Evolutionary conservation across 2,113 vertebrate genomes (phyloP).

Genomic region (Alaudala cheleensis): DNA sequence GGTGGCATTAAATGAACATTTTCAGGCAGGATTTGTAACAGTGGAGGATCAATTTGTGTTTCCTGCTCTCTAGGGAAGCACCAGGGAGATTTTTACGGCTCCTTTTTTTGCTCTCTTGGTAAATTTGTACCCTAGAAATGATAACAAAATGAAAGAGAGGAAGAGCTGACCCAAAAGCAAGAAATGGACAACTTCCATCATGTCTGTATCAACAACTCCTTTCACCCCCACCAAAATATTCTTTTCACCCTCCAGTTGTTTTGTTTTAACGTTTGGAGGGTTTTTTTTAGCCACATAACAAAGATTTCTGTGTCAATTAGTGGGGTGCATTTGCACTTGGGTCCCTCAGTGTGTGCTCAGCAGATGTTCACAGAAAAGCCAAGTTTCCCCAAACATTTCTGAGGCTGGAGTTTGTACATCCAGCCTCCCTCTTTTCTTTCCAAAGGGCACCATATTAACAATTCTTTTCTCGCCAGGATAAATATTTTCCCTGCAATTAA

Average conservation of each 20-base stretch:
- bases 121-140: rapidly evolving
- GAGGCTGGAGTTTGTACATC: conserved; percentile 71
- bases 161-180: background rate
- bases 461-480: conserved; percentile 75
- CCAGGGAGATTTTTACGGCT: rapidly evolving
- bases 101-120: background rate
- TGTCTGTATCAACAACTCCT: background rate
- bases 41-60: rapidly evolving
- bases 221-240: background rate
- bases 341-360: conserved; percentile 52
- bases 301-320: conserved; percentile 29
- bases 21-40: no score
- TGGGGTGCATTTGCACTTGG: conserved; percentile 13
- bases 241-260: background rate
- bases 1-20: background rate
- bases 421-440: conserved; percentile 70
- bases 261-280: background rate
- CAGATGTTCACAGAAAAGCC: conserved; percentile 71
- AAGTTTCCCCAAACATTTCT: conserved; percentile 78
- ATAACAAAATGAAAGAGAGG: background rate
- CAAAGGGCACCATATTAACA: conserved; percentile 81
- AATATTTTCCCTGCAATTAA: conserved; percentile 87
- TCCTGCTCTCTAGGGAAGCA: background rate
- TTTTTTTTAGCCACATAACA: background rate
- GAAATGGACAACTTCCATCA: background rate